These are phyloP conservation scores for Brachyalestes nurse DNA, from an alignment of 2,797 vertebrate genomes.

Conservation along the genomic window DNA sequence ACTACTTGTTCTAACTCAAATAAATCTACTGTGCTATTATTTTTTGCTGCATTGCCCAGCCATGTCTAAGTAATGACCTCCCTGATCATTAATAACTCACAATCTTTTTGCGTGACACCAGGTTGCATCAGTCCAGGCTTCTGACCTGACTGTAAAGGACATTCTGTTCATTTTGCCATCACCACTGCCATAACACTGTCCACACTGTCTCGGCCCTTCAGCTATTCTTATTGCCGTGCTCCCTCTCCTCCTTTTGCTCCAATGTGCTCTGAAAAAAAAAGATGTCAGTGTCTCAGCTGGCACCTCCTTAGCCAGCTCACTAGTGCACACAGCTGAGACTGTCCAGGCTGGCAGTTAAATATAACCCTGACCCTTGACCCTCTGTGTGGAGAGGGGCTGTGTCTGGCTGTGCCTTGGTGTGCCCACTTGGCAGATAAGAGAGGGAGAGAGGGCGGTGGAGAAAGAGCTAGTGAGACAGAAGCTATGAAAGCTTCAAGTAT, in stretches of 20 bases:
- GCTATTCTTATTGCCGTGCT: not conserved
- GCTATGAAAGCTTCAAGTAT: no score
- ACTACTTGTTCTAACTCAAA: no score
- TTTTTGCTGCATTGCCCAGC: not conserved
- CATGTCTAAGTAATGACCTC: not conserved
- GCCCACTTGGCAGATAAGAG: not conserved
- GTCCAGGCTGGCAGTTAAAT: slow-evolving; percentile 17
- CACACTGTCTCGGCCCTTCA: not conserved
- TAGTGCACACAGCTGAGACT: slow-evolving; percentile 13
- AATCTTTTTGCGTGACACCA: not conserved
- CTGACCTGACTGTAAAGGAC: not conserved
- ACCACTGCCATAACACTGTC: not conserved
- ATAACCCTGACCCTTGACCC: slow-evolving; percentile 28
- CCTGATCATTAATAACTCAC: not conserved
- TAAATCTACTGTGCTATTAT: no score
- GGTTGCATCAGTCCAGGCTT: not conserved
- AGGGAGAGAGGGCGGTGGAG: not conserved
- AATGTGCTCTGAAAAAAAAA: not conserved
- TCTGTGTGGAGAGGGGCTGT: not conserved
- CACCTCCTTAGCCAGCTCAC: slow-evolving; percentile 4
- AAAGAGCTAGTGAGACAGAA: not conserved
- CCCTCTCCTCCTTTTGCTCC: not conserved
- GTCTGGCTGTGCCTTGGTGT: not conserved
- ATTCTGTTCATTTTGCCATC: not conserved
- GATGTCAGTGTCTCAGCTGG: not conserved